Percentiles rank a stretch among this genome's conserved stretches.
These are phyloP conservation scores for Rhamnusium bicolor DNA, from an alignment of 2,888 invertebrate genomes.

Conservation along the genomic window DNA sequence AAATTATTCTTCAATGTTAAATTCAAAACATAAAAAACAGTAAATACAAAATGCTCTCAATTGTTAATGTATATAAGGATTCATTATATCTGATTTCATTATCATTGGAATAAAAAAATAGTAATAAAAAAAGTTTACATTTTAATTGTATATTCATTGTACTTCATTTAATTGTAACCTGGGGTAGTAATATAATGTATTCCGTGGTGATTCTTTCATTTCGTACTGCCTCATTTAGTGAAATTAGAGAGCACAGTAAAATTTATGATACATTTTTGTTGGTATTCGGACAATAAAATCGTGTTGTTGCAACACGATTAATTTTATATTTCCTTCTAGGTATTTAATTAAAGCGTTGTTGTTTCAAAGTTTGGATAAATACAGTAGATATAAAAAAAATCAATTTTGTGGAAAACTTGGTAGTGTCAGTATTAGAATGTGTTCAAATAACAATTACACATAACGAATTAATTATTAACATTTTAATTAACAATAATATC, in stretches of 20 bases:
- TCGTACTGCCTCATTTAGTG: conserved; percentile 19
- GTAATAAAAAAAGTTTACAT: conserved; percentile 18
- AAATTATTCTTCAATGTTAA: no score
- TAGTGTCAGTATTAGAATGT: no score
- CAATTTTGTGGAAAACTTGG: no score
- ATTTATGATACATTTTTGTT: conserved; percentile 5
- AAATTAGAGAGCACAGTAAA: conserved; percentile 18
- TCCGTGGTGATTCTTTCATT: conserved; percentile 5
- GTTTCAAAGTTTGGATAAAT: not conserved
- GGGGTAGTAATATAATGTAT: conserved; percentile 10
- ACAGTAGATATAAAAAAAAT: not conserved
- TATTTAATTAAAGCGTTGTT: not conserved
- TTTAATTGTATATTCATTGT: conserved; percentile 33
- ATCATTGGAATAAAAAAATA: not conserved
- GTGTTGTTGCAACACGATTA: not conserved
- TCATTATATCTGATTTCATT: not conserved
- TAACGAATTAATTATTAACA: no score
- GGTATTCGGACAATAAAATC: not conserved
- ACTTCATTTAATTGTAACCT: conserved; percentile 23
- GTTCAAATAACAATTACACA: no score
- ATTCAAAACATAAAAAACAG: no score
- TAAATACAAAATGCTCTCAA: not conserved
- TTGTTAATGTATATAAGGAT: not conserved
- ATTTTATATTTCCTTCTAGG: not conserved
- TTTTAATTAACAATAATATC: no score